A percentile compares a stretch with the other conserved stretches of the same genome.
Conservation (phyloP, 2,888 invertebrate genomes). For the Atethmia centrago region DNA sequence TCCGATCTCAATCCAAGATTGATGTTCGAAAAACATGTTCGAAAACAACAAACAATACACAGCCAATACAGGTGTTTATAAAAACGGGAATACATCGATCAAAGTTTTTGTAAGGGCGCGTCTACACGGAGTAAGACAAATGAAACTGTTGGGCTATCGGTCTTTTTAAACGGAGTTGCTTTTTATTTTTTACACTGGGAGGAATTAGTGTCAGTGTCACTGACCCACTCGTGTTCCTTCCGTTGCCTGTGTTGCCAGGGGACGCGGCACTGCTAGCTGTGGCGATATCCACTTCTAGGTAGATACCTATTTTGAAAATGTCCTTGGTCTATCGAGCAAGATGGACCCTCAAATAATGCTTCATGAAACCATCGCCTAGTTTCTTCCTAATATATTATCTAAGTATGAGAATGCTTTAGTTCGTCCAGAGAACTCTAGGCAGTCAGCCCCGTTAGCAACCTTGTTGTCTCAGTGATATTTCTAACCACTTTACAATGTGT, state of each 20-base stretch:
- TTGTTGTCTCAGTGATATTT: neutral
- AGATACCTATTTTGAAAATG: neutral
- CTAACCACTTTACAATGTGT: neutral
- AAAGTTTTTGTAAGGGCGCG: constrained; percentile 77
- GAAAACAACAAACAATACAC: constrained; percentile 67
- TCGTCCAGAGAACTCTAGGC: neutral
- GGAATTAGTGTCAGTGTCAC: no score
- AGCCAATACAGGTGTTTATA: constrained; percentile 81
- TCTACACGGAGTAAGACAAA: constrained; percentile 79
- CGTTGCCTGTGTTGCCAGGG: no score
- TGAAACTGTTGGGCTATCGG: constrained; percentile 73
- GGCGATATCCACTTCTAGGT: neutral
- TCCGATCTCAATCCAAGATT: constrained; percentile 65
- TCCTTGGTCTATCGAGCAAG: neutral
- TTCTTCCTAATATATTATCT: neutral
- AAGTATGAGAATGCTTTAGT: neutral
- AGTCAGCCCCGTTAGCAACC: neutral
- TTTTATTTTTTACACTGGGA: constrained; percentile 9
- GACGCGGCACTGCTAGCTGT: neutral
- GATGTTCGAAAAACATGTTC: constrained; percentile 62
- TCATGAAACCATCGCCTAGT: neutral
- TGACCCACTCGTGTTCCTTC: no score
- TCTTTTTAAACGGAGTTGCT: constrained; percentile 50
- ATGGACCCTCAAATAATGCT: neutral
- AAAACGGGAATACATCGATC: constrained; percentile 78